Evolutionary conservation across 2,888 invertebrate genomes (phyloP), one percentile per base, ranked within the genome.

Genomic region (Scaptodrosophila latifasciaeformis): DNA sequence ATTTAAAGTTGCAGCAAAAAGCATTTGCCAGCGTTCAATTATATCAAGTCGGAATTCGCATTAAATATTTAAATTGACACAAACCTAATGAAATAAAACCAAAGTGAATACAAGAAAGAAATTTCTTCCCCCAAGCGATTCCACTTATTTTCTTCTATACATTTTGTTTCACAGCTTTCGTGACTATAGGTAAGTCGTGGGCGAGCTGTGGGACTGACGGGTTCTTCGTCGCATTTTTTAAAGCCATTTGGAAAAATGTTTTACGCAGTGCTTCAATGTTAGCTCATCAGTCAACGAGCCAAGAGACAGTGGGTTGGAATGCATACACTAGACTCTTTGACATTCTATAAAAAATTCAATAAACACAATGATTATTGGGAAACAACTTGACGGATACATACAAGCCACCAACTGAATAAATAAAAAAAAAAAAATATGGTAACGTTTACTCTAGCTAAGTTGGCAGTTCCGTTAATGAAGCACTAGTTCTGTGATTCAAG

Each of bases 1-100:
- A n/a, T n/a, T n/a, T 3, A 24, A 24, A 24, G 3, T 24, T 59
- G 59, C 60, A 56, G 58, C 52, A 64, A 70, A 70, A 64, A 59
- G 59, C 54, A 77, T 70, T 70, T 64, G 47, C 61, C 62, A 40
- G 49, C 31, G 12, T 15, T 29, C 3, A 43, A 43, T 13, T 2
- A 29, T n/a, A 43, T 29, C n/a, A 43, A 21, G 2, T 21, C 12
- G 43, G 43, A 66, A 61, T 65, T 53, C 66, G 63, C 71, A 78
- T 74, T 74, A 62, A 78, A 74, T 78, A 74, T 74, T 74, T 71
- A 74, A 78, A 78, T 78, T 78, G 78, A 63, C 68, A 72, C 68
- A 59, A 35, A 75, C 70, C 60, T 74, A 66, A 74, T 76, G 67
- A 74, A 74, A 74, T 75, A 60, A 68, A 78, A 71, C 61, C 65